Percentiles rank a stretch among this genome's conserved stretches.
Evolutionary conservation across 2,113 vertebrate genomes (phyloP).

Genomic region (Jaculus jaculus): DNA sequence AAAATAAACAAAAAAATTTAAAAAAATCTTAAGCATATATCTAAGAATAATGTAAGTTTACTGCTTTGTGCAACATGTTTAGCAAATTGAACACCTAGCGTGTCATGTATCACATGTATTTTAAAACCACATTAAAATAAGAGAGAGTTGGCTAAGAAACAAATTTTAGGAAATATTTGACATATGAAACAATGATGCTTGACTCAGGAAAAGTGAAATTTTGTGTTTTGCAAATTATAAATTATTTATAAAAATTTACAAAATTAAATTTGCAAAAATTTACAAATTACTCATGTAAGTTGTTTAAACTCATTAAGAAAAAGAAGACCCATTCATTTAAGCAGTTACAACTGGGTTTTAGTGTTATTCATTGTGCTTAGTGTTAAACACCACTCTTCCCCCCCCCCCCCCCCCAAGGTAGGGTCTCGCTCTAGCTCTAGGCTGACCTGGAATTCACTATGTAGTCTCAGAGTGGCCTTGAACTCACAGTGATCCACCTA

Average conservation of each 20-base stretch:
- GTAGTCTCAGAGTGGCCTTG: too few relatives aligned
- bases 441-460: too few relatives aligned
- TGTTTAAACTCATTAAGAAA: neutral
- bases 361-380: neutral
- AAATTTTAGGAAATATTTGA: neutral
- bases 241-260: too few relatives aligned
- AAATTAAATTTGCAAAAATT: too few relatives aligned
- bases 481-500: too few relatives aligned
- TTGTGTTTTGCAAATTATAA: neutral
- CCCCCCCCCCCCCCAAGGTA: too few relatives aligned
- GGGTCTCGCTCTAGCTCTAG: too few relatives aligned
- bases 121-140: neutral
- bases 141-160: neutral
- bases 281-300: too few relatives aligned
- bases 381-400: too few relatives aligned
- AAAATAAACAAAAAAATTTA: too few relatives aligned
- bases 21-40: neutral
- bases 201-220: constrained; percentile 13
- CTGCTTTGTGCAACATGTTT: neutral
- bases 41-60: neutral
- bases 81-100: neutral
- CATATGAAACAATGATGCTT: neutral
- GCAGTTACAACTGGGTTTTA: neutral
- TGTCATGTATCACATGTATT: neutral
- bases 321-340: constrained; percentile 40